Base-by-base conservation (phyloP, 2,888 invertebrate species). In the Trimorus sp. region DNA sequence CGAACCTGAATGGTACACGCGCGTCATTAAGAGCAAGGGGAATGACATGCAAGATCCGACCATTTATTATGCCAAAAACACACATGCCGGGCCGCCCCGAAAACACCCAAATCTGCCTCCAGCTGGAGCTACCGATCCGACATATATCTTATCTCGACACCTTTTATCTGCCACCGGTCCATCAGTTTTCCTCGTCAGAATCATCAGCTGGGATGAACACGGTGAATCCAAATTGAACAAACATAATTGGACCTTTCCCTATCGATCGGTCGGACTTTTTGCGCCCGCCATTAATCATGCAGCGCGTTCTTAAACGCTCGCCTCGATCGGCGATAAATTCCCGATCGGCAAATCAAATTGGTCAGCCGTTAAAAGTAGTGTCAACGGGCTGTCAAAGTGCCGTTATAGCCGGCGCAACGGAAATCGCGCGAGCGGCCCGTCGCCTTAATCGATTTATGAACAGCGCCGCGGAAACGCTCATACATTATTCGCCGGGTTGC, bases 41-140 rank as follows among this genome's bases (percentile, higher is more conserved):
- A 73, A 79, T 79, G 79, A 79, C 79, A 73, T 68, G 79, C 79
- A 73, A 73, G 79, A 73, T 73, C 56, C 15, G 49, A 74, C 49
- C 79, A 74, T 79, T 79, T 79, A 69, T 79, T 62, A 79, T 69
- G 79, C 69, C 79, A 79, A 74, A 73, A 79, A 62, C 79, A 79
- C 79, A 74, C 79, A 79, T 69, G 74, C 11, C 60, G 42, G 48
- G 54, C 48, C 51, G 59, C 62, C 45, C 16, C 36, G 15, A 42
- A 74, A 63, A 77, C 69, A 63, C 60, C 54, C 16, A 70, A 63
- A 73, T 45, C 51, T 63, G 54, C 51, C 26, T 56, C 49, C 76
- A 76, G 76, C 68, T 76, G 76, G 49, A 68, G 68, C 62, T 53
- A 62, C 54, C 48, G 15, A 48, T 48, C 7, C 11, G 15, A 65